A percentile compares a stretch with the other conserved stretches of the same genome.
Conservation (phyloP, 2,113 vertebrate species). For the Pyxicephalus adspersus region DNA sequence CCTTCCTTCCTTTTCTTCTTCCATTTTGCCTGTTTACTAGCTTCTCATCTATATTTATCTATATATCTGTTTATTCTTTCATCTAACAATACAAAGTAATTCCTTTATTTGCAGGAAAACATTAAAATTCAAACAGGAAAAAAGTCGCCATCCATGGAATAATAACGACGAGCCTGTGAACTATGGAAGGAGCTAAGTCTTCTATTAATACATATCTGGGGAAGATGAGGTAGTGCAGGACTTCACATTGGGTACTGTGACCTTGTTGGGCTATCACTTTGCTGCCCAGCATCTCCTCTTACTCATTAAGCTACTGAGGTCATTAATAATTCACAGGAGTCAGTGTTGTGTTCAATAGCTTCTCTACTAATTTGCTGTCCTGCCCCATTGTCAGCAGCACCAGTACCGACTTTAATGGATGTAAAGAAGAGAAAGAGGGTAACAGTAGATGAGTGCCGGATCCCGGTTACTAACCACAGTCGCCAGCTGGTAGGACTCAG, state of each 20-base stretch:
- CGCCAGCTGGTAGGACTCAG: conserved; percentile 56
- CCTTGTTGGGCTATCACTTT: conserved; percentile 55
- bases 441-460: conserved; percentile 57
- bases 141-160: not conserved
- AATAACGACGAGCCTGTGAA: not conserved
- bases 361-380: conserved; percentile 64
- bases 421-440: conserved; percentile 62
- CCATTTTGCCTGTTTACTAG: too few species aligned
- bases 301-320: conserved; percentile 55
- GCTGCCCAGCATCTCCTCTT: conserved; percentile 57
- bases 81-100: not conserved
- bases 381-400: conserved; percentile 58
- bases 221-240: conserved; percentile 33
- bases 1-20: too few species aligned
- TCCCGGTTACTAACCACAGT: conserved; percentile 54
- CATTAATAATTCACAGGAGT: conserved; percentile 61
- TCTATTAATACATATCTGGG: conserved; percentile 30
- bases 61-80: too few species aligned
- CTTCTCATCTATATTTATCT: too few species aligned
- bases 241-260: conserved; percentile 49
- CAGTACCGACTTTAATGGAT: conserved; percentile 63
- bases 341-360: conserved; percentile 61
- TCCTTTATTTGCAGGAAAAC: too few species aligned
- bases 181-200: not conserved
- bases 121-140: too few species aligned